Base-by-base conservation (phyloP, 1,140 invertebrate species). In the Macrobrachium rosenbergii region DNA sequence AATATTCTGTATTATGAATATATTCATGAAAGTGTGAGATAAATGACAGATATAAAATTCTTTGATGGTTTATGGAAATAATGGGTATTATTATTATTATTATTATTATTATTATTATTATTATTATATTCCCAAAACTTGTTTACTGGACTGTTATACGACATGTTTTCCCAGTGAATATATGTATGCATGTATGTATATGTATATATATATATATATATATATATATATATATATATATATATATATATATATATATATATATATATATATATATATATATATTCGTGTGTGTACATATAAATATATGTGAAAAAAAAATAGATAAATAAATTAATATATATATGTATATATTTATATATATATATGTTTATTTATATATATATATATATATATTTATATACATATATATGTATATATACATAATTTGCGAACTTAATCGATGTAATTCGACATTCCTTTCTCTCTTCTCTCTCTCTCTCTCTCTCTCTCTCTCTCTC, bases 321-420 rank as follows among this genome's bases (percentile, higher is more conserved):
- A 52, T 69, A 23, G 17, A 23, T 69, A 23, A 14, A 23, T 69
- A 23, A 19, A 23, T 69, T 5, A 19, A 23, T 69, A 10, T 69
- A 23, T 69, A 23, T 69, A 23, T 23, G 19, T 69, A 23, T 69
- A 23, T 69, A 10, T 69, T 6, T 69, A 23, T 69, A 16, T 72
- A 7, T 72, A 17, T 28, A 17, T 28, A 17, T 72, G 3, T 72
- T 2, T 23, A 17, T 72, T 16, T 23, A 28, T 23, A n/a, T 23
- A n/a, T 23, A n/a, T 72, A n/a, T 72, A n/a, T 72, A 8, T 72
- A n/a, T 72, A n/a, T 72, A n/a, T 72, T 5, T 72, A n/a, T 72
- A 28, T 72, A n/a, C 23, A n/a, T 72, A 28, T 72, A 28, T 72
- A 28, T 72, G 6, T 28, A 28, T 72, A 28, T 72, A 28, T 72